Evolutionary conservation across 1,140 invertebrate genomes (phyloP), one percentile per base, ranked within the genome.

Genomic region (Drosophila aff.): DNA sequence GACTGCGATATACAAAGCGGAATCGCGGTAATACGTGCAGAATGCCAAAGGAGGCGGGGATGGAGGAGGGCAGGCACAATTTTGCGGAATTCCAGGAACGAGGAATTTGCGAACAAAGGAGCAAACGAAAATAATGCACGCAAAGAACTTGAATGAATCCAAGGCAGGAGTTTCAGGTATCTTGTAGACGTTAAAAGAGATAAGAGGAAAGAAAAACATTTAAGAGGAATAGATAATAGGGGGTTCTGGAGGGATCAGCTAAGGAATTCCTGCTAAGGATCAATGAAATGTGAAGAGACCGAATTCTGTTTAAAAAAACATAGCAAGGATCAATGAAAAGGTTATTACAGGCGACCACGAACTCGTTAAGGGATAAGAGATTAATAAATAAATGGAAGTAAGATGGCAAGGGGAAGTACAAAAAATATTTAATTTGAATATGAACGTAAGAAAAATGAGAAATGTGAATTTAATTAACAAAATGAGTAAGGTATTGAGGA

Each of bases 61-160:
- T 26, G 36, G 26, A 21, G 26, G 26, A 26, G 31, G 33, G 13
- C 33, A n/a, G 49, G 23, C 13, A 23, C 13, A 36, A 16, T 49
- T 50, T 58, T 68, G 64, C 23, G 11, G 38, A 69, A 47, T 72
- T 73, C 69, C 67, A 60, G 41, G 69, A 72, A 47, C 26, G 18
- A 38, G 64, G 33, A 68, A 55, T 69, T 57, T 36, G 49, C 49
- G 6, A 55, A 33, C 41, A 69, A 46, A 55, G 47, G 11, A n/a
- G 43, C n/a, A 31, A 38, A 21, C 21, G 31, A n/a, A 69, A 72
- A 50, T 44, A 55, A 50, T 57, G 43, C 31, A 28, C 1, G 31
- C 7, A 33, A 18, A 7, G 15, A 46, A 28, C 7, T 55, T 46
- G 58, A 63, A 63, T 63, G 23, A 31, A 40, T 53, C 13, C 13